These are phyloP conservation scores for Perca fluviatilis DNA, from an alignment of 2,113 vertebrate genomes.

Conservation along the genomic window DNA sequence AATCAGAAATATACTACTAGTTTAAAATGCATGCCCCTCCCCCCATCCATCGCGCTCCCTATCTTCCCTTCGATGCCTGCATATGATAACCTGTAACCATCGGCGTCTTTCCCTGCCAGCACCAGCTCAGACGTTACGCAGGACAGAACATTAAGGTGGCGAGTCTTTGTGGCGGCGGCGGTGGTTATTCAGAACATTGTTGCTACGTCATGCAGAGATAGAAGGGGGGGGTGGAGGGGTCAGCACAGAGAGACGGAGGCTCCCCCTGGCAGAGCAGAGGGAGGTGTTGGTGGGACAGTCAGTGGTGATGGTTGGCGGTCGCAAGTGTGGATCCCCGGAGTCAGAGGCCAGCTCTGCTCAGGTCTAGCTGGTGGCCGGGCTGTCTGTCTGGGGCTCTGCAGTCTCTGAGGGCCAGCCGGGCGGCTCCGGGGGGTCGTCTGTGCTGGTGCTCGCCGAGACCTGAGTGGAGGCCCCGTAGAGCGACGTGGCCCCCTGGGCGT, in stretches of 20 bases:
- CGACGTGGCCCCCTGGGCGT: conserved; percentile 51
- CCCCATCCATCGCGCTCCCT: conserved; percentile 52
- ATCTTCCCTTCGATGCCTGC: conserved; percentile 73
- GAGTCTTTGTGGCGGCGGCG: conserved; percentile 52
- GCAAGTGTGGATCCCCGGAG: conserved; percentile 52
- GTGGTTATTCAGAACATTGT: conserved; percentile 82
- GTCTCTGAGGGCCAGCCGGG: conserved; percentile 83
- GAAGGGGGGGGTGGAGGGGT: conserved; percentile 30
- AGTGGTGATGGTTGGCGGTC: conserved; percentile 54
- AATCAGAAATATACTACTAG: conserved; percentile 87
- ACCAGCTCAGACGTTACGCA: conserved; percentile 82
- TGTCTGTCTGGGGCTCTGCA: conserved; percentile 85
- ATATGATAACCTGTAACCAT: conserved; percentile 80
- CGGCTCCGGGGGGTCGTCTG: conserved; percentile 84
- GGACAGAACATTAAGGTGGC: conserved; percentile 74
- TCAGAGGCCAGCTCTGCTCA: conserved; percentile 87
- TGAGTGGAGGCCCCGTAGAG: conserved; percentile 87
- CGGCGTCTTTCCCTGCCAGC: conserved; percentile 84
- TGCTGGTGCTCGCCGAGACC: conserved; percentile 94
- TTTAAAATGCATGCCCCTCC: conserved; percentile 91
- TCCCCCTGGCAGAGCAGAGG: conserved; percentile 55
- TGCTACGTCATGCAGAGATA: conserved; percentile 91
- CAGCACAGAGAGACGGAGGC: conserved; percentile 66
- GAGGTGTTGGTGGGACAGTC: conserved; percentile 60
- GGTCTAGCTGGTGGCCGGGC: conserved; percentile 88